Conservation (phyloP, 2,797 vertebrate genomes). For the Galaxias olidus region DNA sequence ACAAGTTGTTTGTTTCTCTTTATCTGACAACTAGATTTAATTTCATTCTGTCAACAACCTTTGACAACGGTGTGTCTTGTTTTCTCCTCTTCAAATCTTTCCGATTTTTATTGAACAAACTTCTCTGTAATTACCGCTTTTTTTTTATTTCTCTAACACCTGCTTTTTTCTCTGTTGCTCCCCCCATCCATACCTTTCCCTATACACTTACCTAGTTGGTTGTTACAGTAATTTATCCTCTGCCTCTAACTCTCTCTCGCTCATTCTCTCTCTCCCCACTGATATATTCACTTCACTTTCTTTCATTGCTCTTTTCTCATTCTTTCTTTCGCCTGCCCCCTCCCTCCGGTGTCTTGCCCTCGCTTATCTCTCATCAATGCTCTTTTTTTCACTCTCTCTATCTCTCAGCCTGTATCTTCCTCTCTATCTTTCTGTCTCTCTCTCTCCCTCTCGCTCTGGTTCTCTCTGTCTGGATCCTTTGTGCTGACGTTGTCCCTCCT, state of each 20-base stretch:
- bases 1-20: constrained; percentile 24
- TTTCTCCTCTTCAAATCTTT: not conserved
- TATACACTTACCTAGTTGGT: constrained; percentile 1
- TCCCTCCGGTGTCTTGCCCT: not conserved
- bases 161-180: constrained; percentile 4
- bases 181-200: not conserved
- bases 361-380: not conserved
- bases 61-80: constrained; percentile 24
- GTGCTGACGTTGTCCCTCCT: constrained; percentile 18
- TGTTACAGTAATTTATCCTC: not conserved
- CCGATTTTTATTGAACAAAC: not conserved
- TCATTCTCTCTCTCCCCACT: constrained; percentile 19
- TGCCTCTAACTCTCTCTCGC: constrained; percentile 14
- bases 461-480: no score
- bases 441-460: not conserved
- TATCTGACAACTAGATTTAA: constrained; percentile 29
- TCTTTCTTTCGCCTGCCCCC: no score
- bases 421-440: constrained; percentile 19
- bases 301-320: not conserved
- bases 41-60: constrained; percentile 21
- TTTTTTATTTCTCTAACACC: not conserved
- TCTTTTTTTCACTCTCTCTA: constrained; percentile 21
- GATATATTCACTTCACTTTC: constrained; percentile 13
- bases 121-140: not conserved
- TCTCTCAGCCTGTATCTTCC: not conserved